A percentile compares a stretch with the other conserved stretches of the same genome.
These are phyloP conservation scores for Caenorhabditis plicata DNA, from an alignment of 2,888 invertebrate species.

Conservation along the genomic window DNA sequence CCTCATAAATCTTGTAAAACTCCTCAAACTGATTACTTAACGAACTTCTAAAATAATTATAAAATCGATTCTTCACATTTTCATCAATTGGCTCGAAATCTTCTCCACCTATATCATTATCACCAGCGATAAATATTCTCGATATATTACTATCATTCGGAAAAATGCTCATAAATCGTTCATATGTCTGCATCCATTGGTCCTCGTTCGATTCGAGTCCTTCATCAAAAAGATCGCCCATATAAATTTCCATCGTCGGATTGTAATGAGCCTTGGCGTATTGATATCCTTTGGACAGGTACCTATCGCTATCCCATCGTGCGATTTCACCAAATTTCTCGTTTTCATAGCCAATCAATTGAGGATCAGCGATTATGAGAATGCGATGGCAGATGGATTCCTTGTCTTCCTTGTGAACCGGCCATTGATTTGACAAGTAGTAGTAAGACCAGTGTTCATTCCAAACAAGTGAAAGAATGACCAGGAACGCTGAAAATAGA, in stretches of 20 bases:
- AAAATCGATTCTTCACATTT: slow-evolving; percentile 65
- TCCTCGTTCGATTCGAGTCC: slow-evolving; percentile 71
- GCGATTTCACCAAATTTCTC: slow-evolving; percentile 76
- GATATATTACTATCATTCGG: slow-evolving; percentile 59
- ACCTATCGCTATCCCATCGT: slow-evolving; percentile 83
- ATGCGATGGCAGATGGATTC: slow-evolving; percentile 40
- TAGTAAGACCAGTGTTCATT: slow-evolving; percentile 34
- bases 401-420: slow-evolving; percentile 8
- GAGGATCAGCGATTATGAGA: slow-evolving; percentile 79
- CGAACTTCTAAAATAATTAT: slow-evolving; percentile 18
- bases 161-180: slow-evolving; percentile 76
- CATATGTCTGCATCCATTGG: slow-evolving; percentile 77
- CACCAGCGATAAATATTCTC: slow-evolving; percentile 81
- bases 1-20: neutral
- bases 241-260: slow-evolving; percentile 83
- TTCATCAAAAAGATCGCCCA: slow-evolving; percentile 94
- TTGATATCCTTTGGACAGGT: slow-evolving; percentile 78
- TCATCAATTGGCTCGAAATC: slow-evolving; percentile 74
- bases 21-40: too few species aligned
- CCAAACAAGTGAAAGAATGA: slow-evolving; percentile 22
- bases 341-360: slow-evolving; percentile 81
- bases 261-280: slow-evolving; percentile 75
- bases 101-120: slow-evolving; percentile 97
- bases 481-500: slow-evolving; percentile 10
- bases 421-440: slow-evolving; percentile 15